Base-by-base conservation (phyloP, 1,140 invertebrate species). In the Pteromalus puparum region DNA sequence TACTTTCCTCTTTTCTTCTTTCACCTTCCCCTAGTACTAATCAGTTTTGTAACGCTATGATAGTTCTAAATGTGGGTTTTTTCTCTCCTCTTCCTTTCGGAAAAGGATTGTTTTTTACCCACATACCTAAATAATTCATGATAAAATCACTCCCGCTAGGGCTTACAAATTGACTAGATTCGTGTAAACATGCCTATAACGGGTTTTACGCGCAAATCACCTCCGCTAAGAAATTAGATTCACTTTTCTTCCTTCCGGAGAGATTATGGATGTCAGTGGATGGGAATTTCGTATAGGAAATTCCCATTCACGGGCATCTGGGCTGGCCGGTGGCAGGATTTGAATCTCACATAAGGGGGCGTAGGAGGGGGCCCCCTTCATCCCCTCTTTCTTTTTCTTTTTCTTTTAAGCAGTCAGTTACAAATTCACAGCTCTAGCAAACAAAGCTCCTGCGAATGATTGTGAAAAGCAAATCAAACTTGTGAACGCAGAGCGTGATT, bases 81-180 rank as follows among this genome's bases (percentile, higher is more conserved):
- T 65, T n/a, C 6, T 65, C n/a, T n/a, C n/a, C 15, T 65, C 6
- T 65, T 65, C 6, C n/a, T 15, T 12, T 30, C 30, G 30, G 6
- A 10, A 65, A 65, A 18, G n/a, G 61, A 65, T 18, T 21, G 15
- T 65, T 18, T 65, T 65, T 65, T 65, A 2, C 15, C 61, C 61
- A 65, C 61, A 15, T 65, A n/a, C 0, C 61, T 65, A 65, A 18
- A 65, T 6, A 65, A 18, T 65, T 65, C 61, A 9, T 5, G 61
- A 65, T 65, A 21, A 65, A 65, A 65, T 65, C 61, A 65, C 15
- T 65, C 61, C 61, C 53, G 53, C 53, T 61, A 61, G n/a, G 53
- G 53, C 53, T 61, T 2, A 61, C 1, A 4, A 61, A 4, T 61
- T 2, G 1, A 9, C 61, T 21, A 65, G 61, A 65, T 65, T 65